Conservation (phyloP, 2,113 vertebrate species). For the Trogon surrucura region DNA sequence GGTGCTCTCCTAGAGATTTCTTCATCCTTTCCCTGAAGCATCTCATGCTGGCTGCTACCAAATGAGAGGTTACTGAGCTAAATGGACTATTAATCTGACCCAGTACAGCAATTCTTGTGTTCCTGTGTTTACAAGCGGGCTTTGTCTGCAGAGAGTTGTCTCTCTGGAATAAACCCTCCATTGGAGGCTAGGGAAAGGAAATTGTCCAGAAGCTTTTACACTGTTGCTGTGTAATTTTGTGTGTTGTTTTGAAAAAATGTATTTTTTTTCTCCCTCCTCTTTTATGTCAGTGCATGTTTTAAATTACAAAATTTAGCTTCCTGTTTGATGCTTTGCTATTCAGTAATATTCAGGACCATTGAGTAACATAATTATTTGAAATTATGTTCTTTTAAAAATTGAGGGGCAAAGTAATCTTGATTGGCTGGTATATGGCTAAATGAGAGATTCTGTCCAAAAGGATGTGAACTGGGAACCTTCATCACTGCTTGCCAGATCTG, state of each 20-base stretch:
- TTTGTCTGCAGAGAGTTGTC: conserved; percentile 46
- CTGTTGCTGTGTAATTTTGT: conserved; percentile 48
- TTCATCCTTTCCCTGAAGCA: conserved; percentile 54
- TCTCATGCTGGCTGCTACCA: conserved; percentile 53
- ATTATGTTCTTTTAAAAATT: conserved; percentile 32
- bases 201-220: conserved; percentile 45
- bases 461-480: not conserved
- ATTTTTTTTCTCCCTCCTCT: not conserved
- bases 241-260: conserved; percentile 1
- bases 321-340: not conserved
- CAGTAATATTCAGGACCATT: not conserved
- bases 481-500: not conserved
- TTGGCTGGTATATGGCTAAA: not conserved
- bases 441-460: not conserved
- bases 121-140: conserved; percentile 40
- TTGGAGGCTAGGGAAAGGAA: conserved; percentile 17
- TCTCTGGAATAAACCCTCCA: conserved; percentile 38
- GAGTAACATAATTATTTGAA: conserved; percentile 6
- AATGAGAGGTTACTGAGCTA: conserved; percentile 62
- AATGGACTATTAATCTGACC: conserved; percentile 58
- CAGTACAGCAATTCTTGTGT: conserved; percentile 45
- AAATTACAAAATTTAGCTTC: conserved; percentile 21
- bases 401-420: not conserved
- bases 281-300: not conserved
- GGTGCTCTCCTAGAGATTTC: conserved; percentile 60